Base-by-base conservation (phyloP, 1,140 invertebrate genomes). In the Odontomachus brunneus region DNA sequence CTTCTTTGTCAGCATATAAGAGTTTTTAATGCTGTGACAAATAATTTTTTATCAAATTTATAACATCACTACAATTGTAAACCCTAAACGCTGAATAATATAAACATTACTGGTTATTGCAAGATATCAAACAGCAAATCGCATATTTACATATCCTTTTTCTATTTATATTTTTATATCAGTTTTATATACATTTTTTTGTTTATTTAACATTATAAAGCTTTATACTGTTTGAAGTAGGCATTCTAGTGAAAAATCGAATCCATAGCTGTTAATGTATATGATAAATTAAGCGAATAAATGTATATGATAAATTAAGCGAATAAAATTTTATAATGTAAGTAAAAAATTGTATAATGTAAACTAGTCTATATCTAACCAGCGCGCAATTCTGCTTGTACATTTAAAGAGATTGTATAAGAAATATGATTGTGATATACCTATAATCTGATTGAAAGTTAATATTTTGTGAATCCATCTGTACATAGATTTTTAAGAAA, bases 361-460 rank as follows among this genome's bases (percentile, higher is more conserved):
- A 60, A 60, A 60, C 12, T n/a, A 75, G 14, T 53, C 9, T 44
- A 4, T 44, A 4, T 75, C 2, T 38, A 9, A 12, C 17, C n/a
- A 7, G 17, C 7, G 15, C 49, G 1, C 51, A 63, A 80, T 57
- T 29, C 17, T 11, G 12, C 7, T 76, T 24, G 9, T 48, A 26
- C 44, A 57, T 57, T 67, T 7, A 48, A 11, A 67, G 17, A 53
- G n/a, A 38, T 67, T 7, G 4, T 48, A 12, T 71, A 48, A 80
- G 66, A 57, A 5, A 63, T 33, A 17, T 17, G 74, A 5, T 66
- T 71, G 22, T 48, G 5, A 26, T 69, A 67, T 67, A 24, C 14
- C 38, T 66, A 17, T 76, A 69, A 78, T 66, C 14, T 48, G 15
- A 15, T 51, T 65, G 9, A 78, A 67, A 44, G n/a, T 69, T 14